Base-by-base conservation (phyloP, 2,797 vertebrate genomes). In the Arremon aurantiirostris region DNA sequence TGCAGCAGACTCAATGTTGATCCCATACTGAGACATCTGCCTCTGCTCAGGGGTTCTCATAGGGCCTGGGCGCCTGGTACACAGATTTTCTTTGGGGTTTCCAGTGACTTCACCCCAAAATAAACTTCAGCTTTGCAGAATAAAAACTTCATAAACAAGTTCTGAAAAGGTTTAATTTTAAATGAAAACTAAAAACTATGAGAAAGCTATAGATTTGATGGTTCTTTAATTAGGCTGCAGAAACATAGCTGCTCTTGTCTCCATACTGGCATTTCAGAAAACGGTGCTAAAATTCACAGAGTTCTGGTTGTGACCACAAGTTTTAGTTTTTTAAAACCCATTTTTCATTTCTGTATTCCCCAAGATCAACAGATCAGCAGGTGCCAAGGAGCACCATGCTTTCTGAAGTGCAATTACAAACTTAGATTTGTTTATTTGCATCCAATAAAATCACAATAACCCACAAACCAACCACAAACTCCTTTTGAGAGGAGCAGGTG, bases 391-490 rank as follows among this genome's bases (percentile, higher is more conserved):
- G 65, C 26, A 86, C 34, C 8, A 24, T 7, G 41, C 19, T 30
- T 1, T 46, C 68, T 70, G 53, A 85, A 12, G 41, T 50, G 50
- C 22, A 70, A 56, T 55, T 71, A 66, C 37, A 82, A 82, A 89
- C 32, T 56, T 27, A 13, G 6, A 15, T 41, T 59, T 79, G n/a
- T 15, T 79, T 28, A 63, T 72, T 76, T 86, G 37, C 14, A 27
- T n/a, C n/a, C 56, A 90, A 14, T 63, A 86, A 86, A 94, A 60
- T 23, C 68, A 46, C 52, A 87, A 27, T 24, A 59, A 68, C 26
- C 22, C 82, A 78, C 10, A 35, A 92, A 85, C 19, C 15, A 75
- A 59, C 52, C 52, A 64, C 24, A 85, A 70, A 19, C 64, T 32
- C 69, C 28, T 94, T 86, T 16, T 44, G 9, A 69, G 71, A 84